Percentiles rank a stretch among this genome's conserved stretches.
phyloP scores from a whole-genome alignment of 2,797 vertebrate species.

The Limnodromus scolopaceus region DNA sequence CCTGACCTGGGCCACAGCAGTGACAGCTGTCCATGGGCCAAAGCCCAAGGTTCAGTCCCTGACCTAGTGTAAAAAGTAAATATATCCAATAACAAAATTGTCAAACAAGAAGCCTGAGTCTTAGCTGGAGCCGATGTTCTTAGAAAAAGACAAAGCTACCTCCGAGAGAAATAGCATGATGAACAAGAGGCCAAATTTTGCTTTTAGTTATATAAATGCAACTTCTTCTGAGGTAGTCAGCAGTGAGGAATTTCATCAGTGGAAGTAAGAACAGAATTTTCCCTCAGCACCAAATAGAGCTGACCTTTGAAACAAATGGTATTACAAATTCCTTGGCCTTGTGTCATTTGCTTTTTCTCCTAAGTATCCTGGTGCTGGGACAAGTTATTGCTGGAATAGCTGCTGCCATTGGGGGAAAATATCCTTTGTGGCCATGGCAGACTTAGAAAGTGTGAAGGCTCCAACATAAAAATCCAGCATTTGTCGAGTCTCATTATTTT shows the following conservation, averaged over 20 bases:
- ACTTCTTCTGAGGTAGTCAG: background rate
- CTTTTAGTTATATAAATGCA: background rate
- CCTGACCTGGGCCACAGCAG: background rate
- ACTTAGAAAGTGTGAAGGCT: background rate
- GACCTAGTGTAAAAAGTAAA: background rate
- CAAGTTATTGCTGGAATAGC: background rate
- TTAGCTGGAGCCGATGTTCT: background rate
- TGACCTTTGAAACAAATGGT: constrained; percentile 46
- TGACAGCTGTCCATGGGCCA: background rate
- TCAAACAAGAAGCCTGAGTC: background rate
- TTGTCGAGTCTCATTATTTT: background rate
- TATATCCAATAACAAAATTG: background rate
- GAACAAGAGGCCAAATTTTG: background rate
- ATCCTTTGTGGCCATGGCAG: background rate
- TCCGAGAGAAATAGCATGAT: background rate
- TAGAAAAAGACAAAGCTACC: background rate
- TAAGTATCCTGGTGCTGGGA: background rate
- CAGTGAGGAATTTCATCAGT: constrained; percentile 15
- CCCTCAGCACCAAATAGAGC: background rate
- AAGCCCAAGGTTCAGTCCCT: background rate
- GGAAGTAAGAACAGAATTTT: constrained; percentile 21
- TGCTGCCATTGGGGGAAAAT: background rate
- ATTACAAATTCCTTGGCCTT: constrained; percentile 26
- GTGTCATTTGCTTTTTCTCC: background rate
- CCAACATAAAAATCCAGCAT: background rate